phyloP scores from a whole-genome alignment of 2,888 invertebrate species.

The Microdon myrmicae region DNA sequence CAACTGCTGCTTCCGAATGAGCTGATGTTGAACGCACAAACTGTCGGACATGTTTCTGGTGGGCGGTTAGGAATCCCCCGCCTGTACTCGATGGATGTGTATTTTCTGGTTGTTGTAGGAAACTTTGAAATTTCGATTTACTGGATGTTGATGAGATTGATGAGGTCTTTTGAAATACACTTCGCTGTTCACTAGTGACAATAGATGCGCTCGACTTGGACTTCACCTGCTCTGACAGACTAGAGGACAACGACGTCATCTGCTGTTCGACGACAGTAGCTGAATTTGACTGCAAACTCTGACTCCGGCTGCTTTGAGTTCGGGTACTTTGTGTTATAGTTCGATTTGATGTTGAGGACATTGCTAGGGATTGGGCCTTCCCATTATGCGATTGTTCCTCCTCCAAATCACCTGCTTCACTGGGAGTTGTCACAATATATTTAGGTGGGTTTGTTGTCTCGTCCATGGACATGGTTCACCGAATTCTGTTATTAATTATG shows the following conservation, averaged over 20 bases:
- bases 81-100: constrained; percentile 55
- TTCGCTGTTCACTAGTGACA: constrained; percentile 61
- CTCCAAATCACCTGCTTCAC: constrained; percentile 63
- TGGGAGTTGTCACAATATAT: constrained; percentile 65
- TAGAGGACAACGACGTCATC: constrained; percentile 48
- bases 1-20: constrained; percentile 63
- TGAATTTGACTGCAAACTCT: constrained; percentile 62
- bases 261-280: constrained; percentile 59
- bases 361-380: constrained; percentile 51
- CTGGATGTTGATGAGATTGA: constrained; percentile 54
- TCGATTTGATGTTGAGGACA: constrained; percentile 42
- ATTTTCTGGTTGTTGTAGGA: constrained; percentile 65
- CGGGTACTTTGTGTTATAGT: constrained; percentile 58
- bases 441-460: constrained; percentile 60
- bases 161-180: constrained; percentile 58
- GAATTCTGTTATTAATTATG: constrained; percentile 33
- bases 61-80: constrained; percentile 62
- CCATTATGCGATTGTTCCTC: constrained; percentile 57
- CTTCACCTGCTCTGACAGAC: constrained; percentile 68
- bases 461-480: constrained; percentile 55
- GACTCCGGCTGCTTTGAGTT: constrained; percentile 61
- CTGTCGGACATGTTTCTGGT: constrained; percentile 66
- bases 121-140: constrained; percentile 66
- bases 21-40: constrained; percentile 67
- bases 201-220: constrained; percentile 66